A percentile compares a stretch with the other conserved stretches of the same genome.
Evolutionary conservation across 2,113 vertebrate species (phyloP).

Genomic region (Amphiprion ocellaris): DNA sequence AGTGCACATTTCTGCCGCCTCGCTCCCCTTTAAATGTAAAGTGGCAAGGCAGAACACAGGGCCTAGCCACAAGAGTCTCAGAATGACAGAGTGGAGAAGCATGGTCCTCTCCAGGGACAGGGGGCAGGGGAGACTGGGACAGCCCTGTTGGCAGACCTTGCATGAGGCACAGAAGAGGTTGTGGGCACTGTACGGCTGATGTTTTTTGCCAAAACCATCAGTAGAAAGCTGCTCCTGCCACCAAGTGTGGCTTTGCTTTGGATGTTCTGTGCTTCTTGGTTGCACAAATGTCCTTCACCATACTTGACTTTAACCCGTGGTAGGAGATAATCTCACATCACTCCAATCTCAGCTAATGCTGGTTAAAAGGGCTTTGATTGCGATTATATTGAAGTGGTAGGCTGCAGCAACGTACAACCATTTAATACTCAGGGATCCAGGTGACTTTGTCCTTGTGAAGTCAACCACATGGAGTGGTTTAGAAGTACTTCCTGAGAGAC

Average conservation of each 20-base stretch:
- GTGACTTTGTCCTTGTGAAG: constrained; percentile 64
- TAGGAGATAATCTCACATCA: constrained; percentile 67
- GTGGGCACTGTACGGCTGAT: constrained; percentile 27
- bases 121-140: constrained; percentile 51
- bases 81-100: constrained; percentile 80
- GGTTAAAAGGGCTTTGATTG: constrained; percentile 55
- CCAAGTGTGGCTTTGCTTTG: constrained; percentile 46
- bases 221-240: constrained; percentile 40
- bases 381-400: constrained; percentile 63
- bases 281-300: constrained; percentile 55
- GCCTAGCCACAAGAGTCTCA: constrained; percentile 70
- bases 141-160: constrained; percentile 56
- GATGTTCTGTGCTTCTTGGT: constrained; percentile 12
- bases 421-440: constrained; percentile 58
- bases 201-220: constrained; percentile 63
- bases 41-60: constrained; percentile 78
- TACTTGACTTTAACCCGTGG: constrained; percentile 48
- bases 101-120: constrained; percentile 59
- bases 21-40: constrained; percentile 75
- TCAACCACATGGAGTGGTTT: constrained; percentile 42
- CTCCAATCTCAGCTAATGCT: constrained; percentile 70
- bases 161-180: constrained; percentile 33
- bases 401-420: constrained; percentile 15
- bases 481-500: constrained; percentile 36
- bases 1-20: constrained; percentile 79